Conservation (phyloP, 2,797 vertebrate genomes). For the Xerus rutilus region DNA sequence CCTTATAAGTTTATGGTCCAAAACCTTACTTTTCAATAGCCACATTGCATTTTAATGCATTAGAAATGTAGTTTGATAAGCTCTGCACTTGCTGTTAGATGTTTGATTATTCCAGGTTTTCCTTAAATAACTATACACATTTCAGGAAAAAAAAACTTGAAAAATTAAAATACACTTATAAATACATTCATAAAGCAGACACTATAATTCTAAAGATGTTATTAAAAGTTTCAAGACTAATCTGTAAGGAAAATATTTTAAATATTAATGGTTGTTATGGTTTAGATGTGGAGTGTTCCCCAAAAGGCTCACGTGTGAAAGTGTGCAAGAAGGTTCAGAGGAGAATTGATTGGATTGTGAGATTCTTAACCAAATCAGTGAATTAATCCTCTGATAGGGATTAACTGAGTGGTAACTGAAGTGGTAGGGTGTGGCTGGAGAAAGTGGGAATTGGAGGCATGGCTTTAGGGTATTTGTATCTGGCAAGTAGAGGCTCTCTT, state of each 20-base stretch:
- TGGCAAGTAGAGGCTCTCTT: too few species aligned
- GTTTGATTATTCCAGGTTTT: neutral
- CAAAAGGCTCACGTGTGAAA: too few species aligned
- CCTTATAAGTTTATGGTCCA: neutral
- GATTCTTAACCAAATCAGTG: too few species aligned
- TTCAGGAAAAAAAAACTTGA: neutral
- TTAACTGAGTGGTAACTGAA: too few species aligned
- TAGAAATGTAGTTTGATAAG: neutral
- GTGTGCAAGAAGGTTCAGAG: too few species aligned
- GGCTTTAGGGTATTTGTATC: too few species aligned
- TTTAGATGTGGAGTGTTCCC: too few species aligned
- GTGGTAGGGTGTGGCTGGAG: too few species aligned
- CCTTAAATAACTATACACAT: neutral
- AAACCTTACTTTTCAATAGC: neutral
- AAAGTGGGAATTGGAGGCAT: too few species aligned
- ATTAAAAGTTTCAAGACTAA: neutral
- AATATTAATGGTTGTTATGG: neutral
- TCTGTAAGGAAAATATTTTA: neutral
- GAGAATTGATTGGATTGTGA: too few species aligned
- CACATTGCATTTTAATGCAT: neutral
- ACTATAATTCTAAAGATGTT: neutral
- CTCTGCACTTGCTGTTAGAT: neutral
- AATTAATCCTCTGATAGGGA: too few species aligned
- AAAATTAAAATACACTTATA: neutral
- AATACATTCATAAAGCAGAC: neutral